Evolutionary conservation across 2,797 vertebrate species (phyloP), one percentile per base, ranked within the genome.

Genomic region (Xenopus petersii): DNA sequence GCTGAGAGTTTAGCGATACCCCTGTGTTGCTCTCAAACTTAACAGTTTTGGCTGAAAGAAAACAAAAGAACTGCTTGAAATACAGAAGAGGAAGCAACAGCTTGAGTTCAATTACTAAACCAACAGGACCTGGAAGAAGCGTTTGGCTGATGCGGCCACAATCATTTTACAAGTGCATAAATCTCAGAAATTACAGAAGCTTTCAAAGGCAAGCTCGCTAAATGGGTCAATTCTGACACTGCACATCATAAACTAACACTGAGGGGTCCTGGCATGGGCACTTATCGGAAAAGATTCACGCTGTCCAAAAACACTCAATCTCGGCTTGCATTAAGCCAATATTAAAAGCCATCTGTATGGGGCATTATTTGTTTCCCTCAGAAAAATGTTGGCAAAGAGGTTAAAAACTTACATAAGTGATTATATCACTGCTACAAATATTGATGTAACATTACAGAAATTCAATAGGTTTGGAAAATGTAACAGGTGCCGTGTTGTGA

Each of bases 41-140:
- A 67, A 58, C 67, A 56, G 10, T 77, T 67, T 55, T 65, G 21
- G 46, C 24, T 33, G 21, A 67, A 67, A 77, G 47, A 56, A 77
- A 77, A 77, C 58, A 77, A 73, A 56, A 33, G 42, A 11, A 26
- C 36, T 72, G n/a, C 64, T 73, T 64, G 65, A 70, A 79, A 69
- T 65, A 59, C 49, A 70, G 65, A 69, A 69, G 68, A 79, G 62
- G 47, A 61, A 59, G 47, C 61, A 74, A 74, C 71, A 79, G 76
- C 76, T 74, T 74, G 76, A 79, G 67, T 66, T 78, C 75, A 78
- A 78, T 78, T 74, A 74, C 76, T 64, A 49, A 70, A 65, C 17
- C 71, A 74, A 79, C 71, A 64, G 76, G 76, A 65, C 66, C 59
- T 70, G 71, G 58, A 73, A 59, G 59, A 60, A 49, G 49, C 42